A percentile compares a stretch with the other conserved stretches of the same genome.
Evolutionary conservation across 2,888 invertebrate genomes (phyloP).

Genomic region (Timandra comae): DNA sequence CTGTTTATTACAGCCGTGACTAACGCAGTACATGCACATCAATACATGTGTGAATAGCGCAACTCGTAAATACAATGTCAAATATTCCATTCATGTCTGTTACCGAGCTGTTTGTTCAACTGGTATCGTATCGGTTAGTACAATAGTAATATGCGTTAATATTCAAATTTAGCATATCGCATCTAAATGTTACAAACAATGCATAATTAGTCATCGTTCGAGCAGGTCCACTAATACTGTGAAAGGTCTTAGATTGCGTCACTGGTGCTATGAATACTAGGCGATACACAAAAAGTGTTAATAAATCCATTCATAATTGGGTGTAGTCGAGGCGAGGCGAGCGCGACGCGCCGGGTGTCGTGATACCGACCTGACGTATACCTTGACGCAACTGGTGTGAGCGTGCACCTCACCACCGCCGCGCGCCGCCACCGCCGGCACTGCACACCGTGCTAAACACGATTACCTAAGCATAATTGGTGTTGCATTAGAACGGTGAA

Average conservation of each 20-base stretch:
- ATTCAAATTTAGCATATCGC: conserved; percentile 19
- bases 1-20: conserved; percentile 14
- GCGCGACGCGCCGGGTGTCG: conserved; percentile 2
- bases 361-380: too few relatives aligned
- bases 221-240: conserved; percentile 1
- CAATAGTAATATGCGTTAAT: conserved; percentile 23
- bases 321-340: not conserved
- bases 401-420: conserved; percentile 14
- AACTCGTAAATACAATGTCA: conserved; percentile 34
- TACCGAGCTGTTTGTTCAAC: conserved; percentile 28
- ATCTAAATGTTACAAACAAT: conserved; percentile 19
- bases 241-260: conserved; percentile 11
- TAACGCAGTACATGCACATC: conserved; percentile 12
- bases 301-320: conserved; percentile 57
- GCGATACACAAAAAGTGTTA: conserved; percentile 32
- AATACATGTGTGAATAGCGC: conserved; percentile 6
- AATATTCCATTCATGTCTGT: conserved; percentile 48
- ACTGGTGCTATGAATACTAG: conserved; percentile 40
- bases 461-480: conserved; percentile 43
- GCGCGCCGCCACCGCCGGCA: conserved; percentile 5
- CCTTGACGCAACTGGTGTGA: not conserved
- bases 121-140: conserved; percentile 26
- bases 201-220: conserved; percentile 9
- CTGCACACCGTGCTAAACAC: conserved; percentile 6
- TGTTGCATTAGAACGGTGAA: conserved; percentile 46